Conservation (phyloP, 2,797 vertebrate species). For the Hozukius guyotensis region DNA sequence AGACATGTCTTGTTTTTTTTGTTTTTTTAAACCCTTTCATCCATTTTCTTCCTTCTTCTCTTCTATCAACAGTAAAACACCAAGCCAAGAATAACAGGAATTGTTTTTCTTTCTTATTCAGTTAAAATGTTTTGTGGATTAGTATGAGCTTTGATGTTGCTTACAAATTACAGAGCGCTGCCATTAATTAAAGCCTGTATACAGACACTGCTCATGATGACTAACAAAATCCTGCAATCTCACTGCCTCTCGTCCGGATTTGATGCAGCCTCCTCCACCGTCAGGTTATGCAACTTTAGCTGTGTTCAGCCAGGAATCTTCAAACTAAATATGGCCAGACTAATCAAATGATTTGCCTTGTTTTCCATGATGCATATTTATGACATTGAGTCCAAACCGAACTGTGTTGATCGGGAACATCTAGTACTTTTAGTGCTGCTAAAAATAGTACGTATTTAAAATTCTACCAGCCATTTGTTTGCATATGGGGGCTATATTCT, state of each 20-base stretch:
- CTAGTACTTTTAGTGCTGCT: not conserved
- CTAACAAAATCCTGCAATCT: constrained; percentile 73
- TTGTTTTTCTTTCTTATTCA: constrained; percentile 62
- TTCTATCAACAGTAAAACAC: constrained; percentile 29
- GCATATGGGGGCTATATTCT: not conserved
- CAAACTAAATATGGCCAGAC: constrained; percentile 50
- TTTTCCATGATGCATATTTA: constrained; percentile 70
- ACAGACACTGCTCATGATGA: constrained; percentile 69
- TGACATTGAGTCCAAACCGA: constrained; percentile 29
- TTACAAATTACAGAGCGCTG: constrained; percentile 74
- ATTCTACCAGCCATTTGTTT: not conserved
- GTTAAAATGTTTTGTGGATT: constrained; percentile 77
- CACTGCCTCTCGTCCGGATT: constrained; percentile 62
- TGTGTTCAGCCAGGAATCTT: constrained; percentile 56
- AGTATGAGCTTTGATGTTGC: constrained; percentile 81
- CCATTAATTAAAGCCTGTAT: constrained; percentile 82
- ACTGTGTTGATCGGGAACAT: constrained; percentile 43
- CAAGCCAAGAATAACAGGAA: constrained; percentile 73
- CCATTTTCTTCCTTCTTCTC: constrained; percentile 39
- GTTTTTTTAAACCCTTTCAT: constrained; percentile 31
- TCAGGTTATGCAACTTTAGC: constrained; percentile 67
- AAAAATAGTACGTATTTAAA: constrained; percentile 1
- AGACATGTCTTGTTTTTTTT: constrained; percentile 24
- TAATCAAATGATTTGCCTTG: constrained; percentile 58
- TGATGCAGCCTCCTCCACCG: constrained; percentile 60